A percentile compares a stretch with the other conserved stretches of the same genome.
These are phyloP conservation scores for Octopus bimaculoides DNA, from an alignment of 1,140 invertebrate species.

Conservation along the genomic window DNA sequence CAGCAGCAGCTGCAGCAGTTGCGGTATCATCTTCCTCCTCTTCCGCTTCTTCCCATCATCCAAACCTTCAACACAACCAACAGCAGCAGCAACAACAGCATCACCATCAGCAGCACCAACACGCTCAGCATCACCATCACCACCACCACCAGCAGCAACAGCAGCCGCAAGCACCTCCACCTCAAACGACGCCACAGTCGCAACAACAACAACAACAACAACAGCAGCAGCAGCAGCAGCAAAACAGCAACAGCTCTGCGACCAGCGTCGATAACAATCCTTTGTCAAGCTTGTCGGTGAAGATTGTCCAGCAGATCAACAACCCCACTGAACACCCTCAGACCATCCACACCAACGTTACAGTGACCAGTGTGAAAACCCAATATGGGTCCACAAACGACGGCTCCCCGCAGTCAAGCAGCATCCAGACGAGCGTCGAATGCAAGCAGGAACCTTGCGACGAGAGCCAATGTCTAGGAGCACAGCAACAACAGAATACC, in stretches of 20 bases:
- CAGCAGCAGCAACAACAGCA: conserved; percentile 30
- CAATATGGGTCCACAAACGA: conserved; percentile 59
- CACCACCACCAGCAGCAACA: conserved; percentile 18
- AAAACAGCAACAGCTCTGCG: conserved; percentile 23
- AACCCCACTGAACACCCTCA: conserved; percentile 80
- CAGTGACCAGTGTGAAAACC: conserved; percentile 75
- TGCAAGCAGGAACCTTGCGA: conserved; percentile 78
- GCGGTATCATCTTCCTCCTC: conserved; percentile 14
- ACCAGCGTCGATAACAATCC: conserved; percentile 34
- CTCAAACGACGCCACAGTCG: conserved; percentile 11
- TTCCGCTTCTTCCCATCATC: neutral
- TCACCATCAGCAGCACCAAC: conserved; percentile 27
- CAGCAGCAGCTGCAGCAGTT: conserved; percentile 15
- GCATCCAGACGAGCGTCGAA: conserved; percentile 62
- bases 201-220: conserved; percentile 18
- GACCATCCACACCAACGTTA: conserved; percentile 89
- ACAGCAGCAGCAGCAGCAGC: conserved; percentile 13
- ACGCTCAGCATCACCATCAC: conserved; percentile 17
- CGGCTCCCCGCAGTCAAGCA: conserved; percentile 36
- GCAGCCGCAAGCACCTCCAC: conserved; percentile 16
- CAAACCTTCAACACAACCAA: neutral
- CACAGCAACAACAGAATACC: conserved; percentile 9
- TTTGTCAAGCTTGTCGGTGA: conserved; percentile 75
- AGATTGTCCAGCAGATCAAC: conserved; percentile 86
- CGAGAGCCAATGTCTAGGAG: conserved; percentile 73